Percentiles rank a stretch among this genome's conserved stretches.
phyloP scores from a whole-genome alignment of 2,113 vertebrate genomes.

The Eulemur rufifrons region DNA sequence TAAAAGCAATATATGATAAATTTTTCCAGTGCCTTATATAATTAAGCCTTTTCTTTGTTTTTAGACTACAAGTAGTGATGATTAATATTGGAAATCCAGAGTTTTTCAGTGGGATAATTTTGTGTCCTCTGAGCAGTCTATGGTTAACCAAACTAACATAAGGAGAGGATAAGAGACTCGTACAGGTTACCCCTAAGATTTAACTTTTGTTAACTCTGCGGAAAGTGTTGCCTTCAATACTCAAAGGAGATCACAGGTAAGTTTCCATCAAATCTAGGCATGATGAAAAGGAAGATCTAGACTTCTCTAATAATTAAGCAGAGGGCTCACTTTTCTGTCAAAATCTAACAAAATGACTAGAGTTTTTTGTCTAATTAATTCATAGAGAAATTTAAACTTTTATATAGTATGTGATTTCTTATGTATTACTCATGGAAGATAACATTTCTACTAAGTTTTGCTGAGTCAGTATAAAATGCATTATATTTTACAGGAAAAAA shows the following conservation, averaged over 20 bases:
- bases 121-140: not conserved
- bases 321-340: not conserved
- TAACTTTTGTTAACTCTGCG: not conserved
- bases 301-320: not conserved
- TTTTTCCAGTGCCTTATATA: not conserved
- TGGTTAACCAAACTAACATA: not conserved
- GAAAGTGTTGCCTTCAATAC: not conserved
- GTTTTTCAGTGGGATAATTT: not conserved
- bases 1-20: not conserved
- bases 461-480: not conserved
- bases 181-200: not conserved
- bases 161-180: not conserved
- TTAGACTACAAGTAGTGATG: not conserved
- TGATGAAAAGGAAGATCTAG: not conserved
- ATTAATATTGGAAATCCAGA: not conserved
- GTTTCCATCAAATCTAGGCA: not conserved
- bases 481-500: not conserved
- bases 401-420: not conserved
- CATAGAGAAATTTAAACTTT: not conserved
- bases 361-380: not conserved
- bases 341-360: not conserved
- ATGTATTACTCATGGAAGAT: not conserved
- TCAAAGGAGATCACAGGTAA: not conserved
- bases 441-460: not conserved
- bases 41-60: not conserved